Base-by-base conservation (phyloP, 2,888 invertebrate species). In the Lycocerus yunnanus region DNA sequence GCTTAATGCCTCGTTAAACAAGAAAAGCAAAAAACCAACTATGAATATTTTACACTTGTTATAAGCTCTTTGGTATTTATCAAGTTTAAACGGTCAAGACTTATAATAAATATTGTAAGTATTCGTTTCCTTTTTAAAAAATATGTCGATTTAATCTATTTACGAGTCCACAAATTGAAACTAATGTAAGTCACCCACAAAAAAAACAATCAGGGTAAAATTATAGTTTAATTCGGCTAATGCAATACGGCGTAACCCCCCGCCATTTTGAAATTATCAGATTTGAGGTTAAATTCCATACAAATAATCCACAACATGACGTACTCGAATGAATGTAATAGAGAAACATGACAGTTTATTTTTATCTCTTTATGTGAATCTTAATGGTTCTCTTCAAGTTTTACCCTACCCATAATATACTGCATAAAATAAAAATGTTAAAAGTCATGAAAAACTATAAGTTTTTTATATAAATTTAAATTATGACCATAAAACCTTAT, bases 1-100 rank as follows among this genome's bases (percentile, higher is more conserved):
- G 80, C 82, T 81, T 82, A 82, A 82, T 82, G 82, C 83, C 82
- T 83, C 80, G 82, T 82, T 82, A 83, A 81, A 78, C 75, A 67
- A 78, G 79, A 80, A 77, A 77, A 74, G 78, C 78, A 79, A 81
- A 82, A 82, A 82, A 81, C 78, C 80, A 79, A 82, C 82, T 82
- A 82, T 82, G 83, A 83, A 83, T 83, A 84, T 82, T 84, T 83
- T 83, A 83, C 84, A 82, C 83, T 82, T 81, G 82, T 83, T 83
- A 82, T 80, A 79, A 78, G 75, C 75, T 76, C 72, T 78, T 72
- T 76, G 72, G 71, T 78, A 75, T 72, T 72, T 75, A 75, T 72
- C 71, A 69, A 75, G 60, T 66, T 72, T 72, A 75, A 72, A 73
- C 66, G 68, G 73, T 73, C 69, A 69, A 18, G 63, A 59, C 73